Evolutionary conservation across 2,113 vertebrate genomes (phyloP).

Genomic region (Pedionomus torquatus): DNA sequence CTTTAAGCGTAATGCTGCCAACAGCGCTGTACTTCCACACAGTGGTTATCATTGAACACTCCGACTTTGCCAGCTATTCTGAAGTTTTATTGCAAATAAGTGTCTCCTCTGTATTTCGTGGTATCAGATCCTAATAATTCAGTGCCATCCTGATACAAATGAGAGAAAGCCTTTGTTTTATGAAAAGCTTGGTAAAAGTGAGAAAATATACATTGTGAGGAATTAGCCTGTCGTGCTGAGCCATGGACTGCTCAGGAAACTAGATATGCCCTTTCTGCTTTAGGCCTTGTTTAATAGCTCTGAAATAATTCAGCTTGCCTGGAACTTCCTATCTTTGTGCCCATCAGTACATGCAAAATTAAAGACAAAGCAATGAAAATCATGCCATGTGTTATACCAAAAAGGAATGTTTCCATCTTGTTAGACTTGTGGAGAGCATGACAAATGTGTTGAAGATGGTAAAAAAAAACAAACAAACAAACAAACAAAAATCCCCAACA

Average conservation of each 20-base stretch:
- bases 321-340: neutral
- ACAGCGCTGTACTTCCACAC: neutral
- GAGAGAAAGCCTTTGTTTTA: neutral
- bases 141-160: neutral
- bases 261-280: neutral
- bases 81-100: neutral
- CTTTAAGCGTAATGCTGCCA: neutral
- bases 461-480: neutral
- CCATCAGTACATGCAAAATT: neutral
- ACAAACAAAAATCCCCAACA: no score
- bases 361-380: neutral
- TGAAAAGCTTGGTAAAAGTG: neutral
- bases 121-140: neutral
- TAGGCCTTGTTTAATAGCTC: neutral
- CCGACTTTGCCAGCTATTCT: neutral
- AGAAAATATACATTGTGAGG: neutral
- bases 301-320: neutral
- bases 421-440: neutral
- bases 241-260: neutral
- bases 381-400: accelerated
- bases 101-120: neutral
- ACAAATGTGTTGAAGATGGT: neutral
- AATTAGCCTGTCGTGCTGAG: neutral
- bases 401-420: neutral
- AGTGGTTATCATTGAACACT: neutral